Evolutionary conservation across 2,797 vertebrate genomes (phyloP), one percentile per base, ranked within the genome.

Genomic region (Pteronotus mesoamericanus): DNA sequence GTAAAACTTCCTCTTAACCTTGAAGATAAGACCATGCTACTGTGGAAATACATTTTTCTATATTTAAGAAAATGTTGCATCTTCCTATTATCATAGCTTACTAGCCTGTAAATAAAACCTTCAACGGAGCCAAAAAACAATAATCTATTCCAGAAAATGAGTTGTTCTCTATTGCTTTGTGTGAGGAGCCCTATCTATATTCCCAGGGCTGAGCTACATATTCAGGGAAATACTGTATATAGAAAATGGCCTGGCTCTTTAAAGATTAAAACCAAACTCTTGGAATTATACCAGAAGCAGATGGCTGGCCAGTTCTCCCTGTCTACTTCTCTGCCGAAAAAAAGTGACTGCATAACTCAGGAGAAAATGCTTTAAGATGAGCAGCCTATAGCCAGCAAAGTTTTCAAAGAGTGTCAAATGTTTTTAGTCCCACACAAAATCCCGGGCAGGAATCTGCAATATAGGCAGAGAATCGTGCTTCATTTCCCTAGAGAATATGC

Each of bases 241-340:
- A 82, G 42, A 97, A 94, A 82, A 89, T 57, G 12, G 19, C 16
- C 37, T 78, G 61, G 12, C 10, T 94, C 29, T 84, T 91, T 83
- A 95, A 83, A 64, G 57, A 68, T 71, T 72, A 89, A 95, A 91
- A 82, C 61, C 64, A 89, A 77, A 86, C n/a, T 94, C 19, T 64
- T 89, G 61, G n/a, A 91, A 72, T 96, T 77, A 77, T 89, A 91
- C 64, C 84, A 78, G 75, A 96, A 96, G 59, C 86, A 94, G 34
- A 90, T 89, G 51, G 21, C 21, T 87, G 66, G 32, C n/a, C 16
- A 80, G 26, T 29, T 93, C 29, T 89, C 48, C 57, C 42, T 91
- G 46, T 92, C 61, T 92, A 37, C 29, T 96, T 77, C 48, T 77
- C 85, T 96, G 64, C 44, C 51, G 59, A 94, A 66, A 94, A 94